Conservation (phyloP, 2,797 vertebrate genomes). For the Columba guinea region DNA sequence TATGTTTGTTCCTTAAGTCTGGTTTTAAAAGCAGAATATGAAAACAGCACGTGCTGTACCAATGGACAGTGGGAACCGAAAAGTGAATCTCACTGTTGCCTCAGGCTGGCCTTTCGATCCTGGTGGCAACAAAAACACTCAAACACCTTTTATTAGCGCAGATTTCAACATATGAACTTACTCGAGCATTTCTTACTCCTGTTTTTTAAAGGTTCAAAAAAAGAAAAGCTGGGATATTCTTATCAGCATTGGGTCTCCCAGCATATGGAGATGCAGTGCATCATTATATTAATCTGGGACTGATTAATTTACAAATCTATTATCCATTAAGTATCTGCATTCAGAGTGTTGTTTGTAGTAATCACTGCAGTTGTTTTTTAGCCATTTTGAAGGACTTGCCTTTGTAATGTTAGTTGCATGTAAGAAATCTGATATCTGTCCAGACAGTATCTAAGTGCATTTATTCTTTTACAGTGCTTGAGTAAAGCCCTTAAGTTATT, state of each 20-base stretch:
- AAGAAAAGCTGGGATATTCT: not conserved
- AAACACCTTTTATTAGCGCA: not conserved
- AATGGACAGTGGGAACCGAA: not conserved
- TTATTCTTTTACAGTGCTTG: slow-evolving; percentile 12
- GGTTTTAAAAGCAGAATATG: not conserved
- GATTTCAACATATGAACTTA: not conserved
- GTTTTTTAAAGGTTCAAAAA: not conserved
- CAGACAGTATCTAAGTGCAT: slow-evolving; percentile 28
- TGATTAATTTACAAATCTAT: slow-evolving; percentile 48
- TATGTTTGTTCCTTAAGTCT: not conserved
- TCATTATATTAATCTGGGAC: slow-evolving; percentile 41
- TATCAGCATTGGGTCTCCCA: not conserved
- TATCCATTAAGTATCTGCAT: slow-evolving; percentile 44
- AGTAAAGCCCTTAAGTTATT: slow-evolving; percentile 41
- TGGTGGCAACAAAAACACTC: not conserved
- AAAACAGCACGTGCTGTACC: not conserved
- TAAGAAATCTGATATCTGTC: slow-evolving; percentile 50
- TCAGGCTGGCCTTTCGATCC: not conserved
- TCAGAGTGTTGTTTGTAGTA: slow-evolving; percentile 36
- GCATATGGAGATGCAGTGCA: slow-evolving; percentile 35
- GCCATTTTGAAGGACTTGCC: slow-evolving; percentile 41
- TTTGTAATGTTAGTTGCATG: not conserved
- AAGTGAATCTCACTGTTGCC: not conserved
- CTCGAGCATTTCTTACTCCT: not conserved
- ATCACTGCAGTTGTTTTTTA: slow-evolving; percentile 45